These are phyloP conservation scores for Dicrurus megarhynchus DNA, from an alignment of 2,113 vertebrate genomes.

Conservation along the genomic window DNA sequence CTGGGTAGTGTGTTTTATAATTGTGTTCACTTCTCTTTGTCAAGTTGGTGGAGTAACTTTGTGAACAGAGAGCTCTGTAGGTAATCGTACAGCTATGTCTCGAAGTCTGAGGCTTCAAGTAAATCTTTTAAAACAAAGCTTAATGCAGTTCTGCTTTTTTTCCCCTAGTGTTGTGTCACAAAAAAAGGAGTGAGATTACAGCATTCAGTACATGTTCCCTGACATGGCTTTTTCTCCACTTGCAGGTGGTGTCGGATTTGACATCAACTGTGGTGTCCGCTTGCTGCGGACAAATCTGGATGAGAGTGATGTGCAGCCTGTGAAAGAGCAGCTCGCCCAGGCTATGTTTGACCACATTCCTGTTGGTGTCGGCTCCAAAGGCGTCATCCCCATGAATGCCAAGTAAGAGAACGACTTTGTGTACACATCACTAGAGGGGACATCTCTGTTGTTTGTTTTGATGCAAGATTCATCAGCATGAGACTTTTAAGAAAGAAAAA, in stretches of 20 bases:
- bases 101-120: background rate
- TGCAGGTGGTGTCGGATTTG: conserved; percentile 93
- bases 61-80: background rate
- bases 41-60: background rate
- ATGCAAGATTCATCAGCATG: background rate
- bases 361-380: conserved; percentile 95
- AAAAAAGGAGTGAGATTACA: background rate
- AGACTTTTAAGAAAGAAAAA: background rate
- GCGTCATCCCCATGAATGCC: conserved; percentile 96
- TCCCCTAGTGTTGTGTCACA: background rate
- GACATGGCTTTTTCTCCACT: background rate
- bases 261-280: conserved; percentile 97
- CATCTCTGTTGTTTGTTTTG: background rate
- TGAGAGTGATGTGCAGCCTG: conserved; percentile 93
- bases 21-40: background rate
- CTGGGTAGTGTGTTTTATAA: background rate
- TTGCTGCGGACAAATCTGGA: conserved; percentile 94
- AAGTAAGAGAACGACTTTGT: conserved; percentile 79
- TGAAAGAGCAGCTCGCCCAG: conserved; percentile 96
- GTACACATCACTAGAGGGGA: background rate
- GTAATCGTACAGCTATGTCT: background rate
- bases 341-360: conserved; percentile 98
- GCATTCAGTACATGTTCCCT: background rate
- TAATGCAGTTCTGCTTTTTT: background rate
- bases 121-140: background rate